Evolutionary conservation across 2,888 invertebrate species (phyloP).

Genomic region (Drosophila aldrichi): DNA sequence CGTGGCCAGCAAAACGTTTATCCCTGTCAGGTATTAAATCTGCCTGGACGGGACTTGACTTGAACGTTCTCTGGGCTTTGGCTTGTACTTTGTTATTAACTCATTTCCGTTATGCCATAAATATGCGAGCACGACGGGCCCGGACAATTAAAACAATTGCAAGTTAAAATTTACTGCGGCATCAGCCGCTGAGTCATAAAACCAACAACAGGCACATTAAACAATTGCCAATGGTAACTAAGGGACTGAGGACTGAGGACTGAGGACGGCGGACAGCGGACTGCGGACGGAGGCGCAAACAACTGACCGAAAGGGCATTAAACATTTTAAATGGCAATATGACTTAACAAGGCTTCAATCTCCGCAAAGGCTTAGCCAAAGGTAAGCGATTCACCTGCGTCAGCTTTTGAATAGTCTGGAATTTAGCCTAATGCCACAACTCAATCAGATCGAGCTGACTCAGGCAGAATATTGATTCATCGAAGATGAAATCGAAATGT

Average conservation of each 20-base stretch:
- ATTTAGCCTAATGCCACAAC: not conserved
- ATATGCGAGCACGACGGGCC: constrained; percentile 78
- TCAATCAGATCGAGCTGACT: not conserved
- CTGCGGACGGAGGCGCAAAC: not conserved
- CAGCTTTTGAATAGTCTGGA: constrained; percentile 19
- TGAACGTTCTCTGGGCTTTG: constrained; percentile 39
- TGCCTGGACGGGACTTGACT: constrained; percentile 45
- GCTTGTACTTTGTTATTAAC: constrained; percentile 78
- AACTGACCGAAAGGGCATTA: constrained; percentile 26
- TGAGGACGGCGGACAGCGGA: no score
- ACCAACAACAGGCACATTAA: constrained; percentile 72
- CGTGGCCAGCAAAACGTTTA: constrained; percentile 65
- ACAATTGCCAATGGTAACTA: constrained; percentile 47
- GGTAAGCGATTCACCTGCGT: constrained; percentile 17
- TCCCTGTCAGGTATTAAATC: constrained; percentile 80
- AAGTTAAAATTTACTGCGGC: constrained; percentile 77
- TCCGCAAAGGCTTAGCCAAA: constrained; percentile 30
- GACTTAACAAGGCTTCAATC: constrained; percentile 43
- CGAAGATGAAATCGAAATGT: constrained; percentile 20
- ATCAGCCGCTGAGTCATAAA: constrained; percentile 76
- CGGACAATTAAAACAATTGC: constrained; percentile 79
- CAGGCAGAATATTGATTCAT: constrained; percentile 24
- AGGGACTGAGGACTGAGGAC: not conserved
- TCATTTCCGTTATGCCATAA: constrained; percentile 81
- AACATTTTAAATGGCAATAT: constrained; percentile 43